These are phyloP conservation scores for Archaeoteleia sp. DNA, from an alignment of 2,888 invertebrate genomes.

Conservation along the genomic window DNA sequence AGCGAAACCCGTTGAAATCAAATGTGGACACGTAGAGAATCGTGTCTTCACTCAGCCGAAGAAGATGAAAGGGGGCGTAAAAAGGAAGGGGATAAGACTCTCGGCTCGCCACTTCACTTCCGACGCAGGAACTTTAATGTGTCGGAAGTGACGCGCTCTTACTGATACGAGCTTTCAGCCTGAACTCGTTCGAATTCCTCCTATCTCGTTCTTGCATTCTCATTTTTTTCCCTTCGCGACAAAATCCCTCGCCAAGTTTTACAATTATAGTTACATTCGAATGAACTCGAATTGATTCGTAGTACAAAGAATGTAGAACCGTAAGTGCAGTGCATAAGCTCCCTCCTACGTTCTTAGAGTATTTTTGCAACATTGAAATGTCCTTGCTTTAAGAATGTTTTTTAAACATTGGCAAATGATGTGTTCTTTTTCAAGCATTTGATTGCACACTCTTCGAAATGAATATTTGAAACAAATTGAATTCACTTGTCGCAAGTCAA, in stretches of 20 bases:
- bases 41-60: constrained; percentile 37
- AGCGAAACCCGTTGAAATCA: constrained; percentile 39
- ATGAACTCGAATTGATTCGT: constrained; percentile 11
- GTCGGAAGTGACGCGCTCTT: constrained; percentile 58
- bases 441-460: no score
- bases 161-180: constrained; percentile 56
- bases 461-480: no score
- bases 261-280: constrained; percentile 23
- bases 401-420: no score
- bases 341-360: no score
- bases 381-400: no score
- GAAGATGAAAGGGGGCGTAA: constrained; percentile 43
- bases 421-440: no score
- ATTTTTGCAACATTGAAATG: no score
- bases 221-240: constrained; percentile 28
- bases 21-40: constrained; percentile 41
- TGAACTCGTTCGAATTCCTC: constrained; percentile 46
- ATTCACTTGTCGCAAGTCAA: no score
- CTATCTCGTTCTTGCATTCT: constrained; percentile 23
- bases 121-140: constrained; percentile 57
- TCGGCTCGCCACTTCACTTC: constrained; percentile 53
- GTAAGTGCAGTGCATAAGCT: not conserved
- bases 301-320: not conserved
- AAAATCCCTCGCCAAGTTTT: constrained; percentile 18
- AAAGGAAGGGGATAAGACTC: constrained; percentile 48